Evolutionary conservation across 1,140 invertebrate species (phyloP).

Genomic region (fruit fly (Drosophila melanogaster)): Release_6_plus_ISO1_MT NT_033777.3:31379001-31379500

Average conservation of each 20-base stretch:
- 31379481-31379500: slow-evolving; percentile 14
- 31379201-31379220: slow-evolving; percentile 29
- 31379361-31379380: slow-evolving; percentile 71
- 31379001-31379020: slow-evolving; percentile 24
- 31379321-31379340: slow-evolving; percentile 68
- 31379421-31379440: slow-evolving; percentile 54
- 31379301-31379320: slow-evolving; percentile 44
- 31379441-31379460: slow-evolving; percentile 83
- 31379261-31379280: slow-evolving; percentile 9
- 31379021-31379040: slow-evolving; percentile 29
- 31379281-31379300: slow-evolving; percentile 4
- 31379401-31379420: slow-evolving; percentile 43
- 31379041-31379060: slow-evolving; percentile 31
- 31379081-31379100: slow-evolving; percentile 38
- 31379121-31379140: not conserved
- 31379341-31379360: slow-evolving; percentile 81
- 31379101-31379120: slow-evolving; percentile 1
- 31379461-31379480: slow-evolving; percentile 66
- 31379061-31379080: slow-evolving; percentile 27
- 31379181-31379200: slow-evolving; percentile 27
- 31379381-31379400: slow-evolving; percentile 72
- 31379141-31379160: slow-evolving; percentile 12
- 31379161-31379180: slow-evolving; percentile 25
- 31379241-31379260: slow-evolving; percentile 19
- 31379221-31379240: slow-evolving; percentile 27